A percentile compares a stretch with the other conserved stretches of the same genome.
Evolutionary conservation across 2,797 vertebrate genomes (phyloP).

Genomic region (Lacerta agilis): DNA sequence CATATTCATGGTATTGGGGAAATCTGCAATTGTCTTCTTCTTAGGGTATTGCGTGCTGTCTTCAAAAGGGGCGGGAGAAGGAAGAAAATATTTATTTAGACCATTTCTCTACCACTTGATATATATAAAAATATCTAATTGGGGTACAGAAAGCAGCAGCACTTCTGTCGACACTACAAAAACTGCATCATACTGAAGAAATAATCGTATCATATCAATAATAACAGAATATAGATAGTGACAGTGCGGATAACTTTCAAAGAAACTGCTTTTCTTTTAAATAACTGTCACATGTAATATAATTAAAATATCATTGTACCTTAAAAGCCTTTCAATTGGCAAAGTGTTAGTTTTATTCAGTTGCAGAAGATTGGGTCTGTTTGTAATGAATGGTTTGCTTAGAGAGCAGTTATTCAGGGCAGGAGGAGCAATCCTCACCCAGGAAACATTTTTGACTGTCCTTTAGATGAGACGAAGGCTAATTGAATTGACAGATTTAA

Average conservation of each 20-base stretch:
- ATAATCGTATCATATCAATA: not conserved
- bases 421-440: not conserved
- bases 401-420: not conserved
- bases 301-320: constrained; percentile 16
- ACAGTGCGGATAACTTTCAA: constrained; percentile 5
- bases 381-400: not conserved
- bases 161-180: not conserved
- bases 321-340: constrained; percentile 13
- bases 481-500: constrained; percentile 15
- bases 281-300: not conserved
- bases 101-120: too few species aligned
- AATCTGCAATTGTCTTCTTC: constrained; percentile 11
- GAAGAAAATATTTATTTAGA: too few species aligned
- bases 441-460: constrained; percentile 1
- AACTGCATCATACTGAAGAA: not conserved
- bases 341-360: constrained; percentile 23
- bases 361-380: constrained; percentile 9
- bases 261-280: constrained; percentile 11
- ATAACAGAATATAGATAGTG: not conserved
- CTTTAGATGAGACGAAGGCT: not conserved
- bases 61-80: not conserved
- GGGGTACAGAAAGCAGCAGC: too few species aligned
- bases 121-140: not conserved
- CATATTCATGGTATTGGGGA: not conserved
- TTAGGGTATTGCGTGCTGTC: not conserved